Evolutionary conservation across 53 echinoderm and acorn worm species (phyloP).

Genomic region (Holothuria scabra): DNA sequence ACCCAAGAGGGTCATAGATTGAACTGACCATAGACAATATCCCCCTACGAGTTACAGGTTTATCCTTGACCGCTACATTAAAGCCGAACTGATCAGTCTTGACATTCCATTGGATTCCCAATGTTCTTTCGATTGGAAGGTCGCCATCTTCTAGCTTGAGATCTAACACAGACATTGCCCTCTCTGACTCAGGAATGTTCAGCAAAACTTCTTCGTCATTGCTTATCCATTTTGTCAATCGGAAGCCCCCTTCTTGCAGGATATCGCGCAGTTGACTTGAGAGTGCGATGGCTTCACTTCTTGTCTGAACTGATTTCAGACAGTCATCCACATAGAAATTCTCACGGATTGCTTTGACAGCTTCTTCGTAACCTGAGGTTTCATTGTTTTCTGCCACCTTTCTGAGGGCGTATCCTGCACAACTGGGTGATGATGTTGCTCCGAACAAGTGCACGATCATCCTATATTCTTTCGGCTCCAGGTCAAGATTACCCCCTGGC

Average conservation of each 20-base stretch:
- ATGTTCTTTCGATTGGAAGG: slow-evolving; percentile 14
- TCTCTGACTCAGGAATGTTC: slow-evolving; percentile 56
- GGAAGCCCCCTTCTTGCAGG: slow-evolving; percentile 57
- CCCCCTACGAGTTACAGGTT: slow-evolving; percentile 7
- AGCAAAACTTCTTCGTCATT: slow-evolving; percentile 43
- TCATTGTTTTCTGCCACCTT: slow-evolving; percentile 54
- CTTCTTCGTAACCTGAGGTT: neutral
- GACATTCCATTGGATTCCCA: slow-evolving; percentile 23
- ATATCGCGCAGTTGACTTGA: slow-evolving; percentile 47
- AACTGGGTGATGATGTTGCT: no score
- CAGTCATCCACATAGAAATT: slow-evolving; percentile 66
- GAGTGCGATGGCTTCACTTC: slow-evolving; percentile 29
- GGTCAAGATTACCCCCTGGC: slow-evolving; percentile 42
- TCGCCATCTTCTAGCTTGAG: slow-evolving; percentile 32
- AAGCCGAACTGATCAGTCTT: slow-evolving; percentile 17
- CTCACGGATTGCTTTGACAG: slow-evolving; percentile 3
- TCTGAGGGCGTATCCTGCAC: slow-evolving; percentile 56
- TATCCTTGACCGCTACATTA: neutral
- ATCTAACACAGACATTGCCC: slow-evolving; percentile 41
- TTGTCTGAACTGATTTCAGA: slow-evolving; percentile 42
- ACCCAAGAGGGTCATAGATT: slow-evolving; percentile 22
- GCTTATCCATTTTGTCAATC: slow-evolving; percentile 70
- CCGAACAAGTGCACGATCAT: slow-evolving; percentile 55
- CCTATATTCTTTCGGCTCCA: slow-evolving; percentile 32
- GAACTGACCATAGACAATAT: slow-evolving; percentile 17